phyloP scores from a whole-genome alignment of 1,140 invertebrate genomes.

The Magallana ariakensis region DNA sequence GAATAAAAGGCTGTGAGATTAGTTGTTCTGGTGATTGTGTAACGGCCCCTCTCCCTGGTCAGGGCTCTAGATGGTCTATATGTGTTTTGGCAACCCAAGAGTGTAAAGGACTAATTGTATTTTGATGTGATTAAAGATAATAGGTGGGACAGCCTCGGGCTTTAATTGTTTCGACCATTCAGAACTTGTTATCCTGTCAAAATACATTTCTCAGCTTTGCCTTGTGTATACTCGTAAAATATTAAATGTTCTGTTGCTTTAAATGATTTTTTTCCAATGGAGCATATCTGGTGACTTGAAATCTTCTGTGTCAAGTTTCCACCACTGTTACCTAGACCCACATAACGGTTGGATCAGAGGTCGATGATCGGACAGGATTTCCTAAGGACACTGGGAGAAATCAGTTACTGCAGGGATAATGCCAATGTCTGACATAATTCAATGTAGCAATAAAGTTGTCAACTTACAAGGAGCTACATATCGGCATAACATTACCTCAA shows the following conservation, averaged over 20 bases:
- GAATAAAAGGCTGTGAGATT: conserved; percentile 13
- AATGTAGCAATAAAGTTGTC: conserved; percentile 2
- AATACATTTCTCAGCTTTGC: neutral
- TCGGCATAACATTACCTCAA: neutral
- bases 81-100: neutral
- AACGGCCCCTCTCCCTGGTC: neutral
- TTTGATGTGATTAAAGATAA: conserved; percentile 33
- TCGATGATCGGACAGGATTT: neutral
- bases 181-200: neutral
- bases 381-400: conserved; percentile 11
- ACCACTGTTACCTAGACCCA: neutral
- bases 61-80: neutral
- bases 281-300: neutral
- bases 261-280: conserved; percentile 17
- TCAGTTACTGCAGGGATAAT: neutral
- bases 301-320: neutral
- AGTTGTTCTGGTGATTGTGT: neutral
- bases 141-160: neutral
- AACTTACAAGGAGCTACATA: neutral
- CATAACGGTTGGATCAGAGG: neutral
- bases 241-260: conserved; percentile 23
- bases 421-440: conserved; percentile 2
- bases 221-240: neutral
- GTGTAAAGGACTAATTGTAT: conserved; percentile 13
- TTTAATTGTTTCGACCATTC: too few species aligned